Evolutionary conservation across 37 sponge, comb jelly and placozoan species (phyloP).

Genomic region (Aphrocallistes beatrix): DNA sequence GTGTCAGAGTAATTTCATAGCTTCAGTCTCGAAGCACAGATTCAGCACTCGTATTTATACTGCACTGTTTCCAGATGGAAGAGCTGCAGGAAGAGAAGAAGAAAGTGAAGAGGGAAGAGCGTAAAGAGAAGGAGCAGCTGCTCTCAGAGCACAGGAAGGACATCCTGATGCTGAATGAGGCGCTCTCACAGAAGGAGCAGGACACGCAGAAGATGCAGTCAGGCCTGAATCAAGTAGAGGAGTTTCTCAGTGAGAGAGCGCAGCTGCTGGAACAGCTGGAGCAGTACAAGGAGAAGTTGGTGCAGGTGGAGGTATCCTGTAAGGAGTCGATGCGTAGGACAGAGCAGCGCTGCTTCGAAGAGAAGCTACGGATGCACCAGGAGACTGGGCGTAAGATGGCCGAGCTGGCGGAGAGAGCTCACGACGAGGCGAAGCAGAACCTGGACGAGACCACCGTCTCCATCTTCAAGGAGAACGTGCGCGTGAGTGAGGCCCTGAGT

Average conservation of each 20-base stretch:
- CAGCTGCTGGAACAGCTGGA: slow-evolving; percentile 72
- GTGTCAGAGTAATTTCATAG: too few relatives aligned
- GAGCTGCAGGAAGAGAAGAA: slow-evolving; percentile 50
- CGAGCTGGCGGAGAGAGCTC: slow-evolving; percentile 76
- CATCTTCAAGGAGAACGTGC: slow-evolving; percentile 74
- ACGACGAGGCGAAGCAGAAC: slow-evolving; percentile 69
- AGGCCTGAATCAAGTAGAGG: slow-evolving; percentile 69
- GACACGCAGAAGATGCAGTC: slow-evolving; percentile 54
- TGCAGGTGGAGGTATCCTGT: slow-evolving; percentile 28
- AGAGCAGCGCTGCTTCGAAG: slow-evolving; percentile 69
- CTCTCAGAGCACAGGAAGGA: not conserved
- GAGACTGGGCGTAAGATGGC: slow-evolving; percentile 79
- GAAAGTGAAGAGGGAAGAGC: slow-evolving; percentile 36
- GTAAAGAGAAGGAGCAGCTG: slow-evolving; percentile 45
- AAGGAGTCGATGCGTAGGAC: slow-evolving; percentile 32
- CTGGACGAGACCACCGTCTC: slow-evolving; percentile 63
- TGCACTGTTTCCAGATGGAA: not conserved
- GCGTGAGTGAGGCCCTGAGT: slow-evolving; percentile 60
- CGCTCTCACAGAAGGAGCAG: slow-evolving; percentile 9
- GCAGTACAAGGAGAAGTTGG: slow-evolving; percentile 20
- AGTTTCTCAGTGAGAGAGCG: slow-evolving; percentile 54
- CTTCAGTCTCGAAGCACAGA: too few relatives aligned
- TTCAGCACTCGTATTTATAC: not conserved
- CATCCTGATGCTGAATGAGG: slow-evolving; percentile 25
- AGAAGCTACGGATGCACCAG: slow-evolving; percentile 44